These are phyloP conservation scores for Sinotaia quadrata DNA, from an alignment of 2,888 invertebrate species.

Conservation along the genomic window DNA sequence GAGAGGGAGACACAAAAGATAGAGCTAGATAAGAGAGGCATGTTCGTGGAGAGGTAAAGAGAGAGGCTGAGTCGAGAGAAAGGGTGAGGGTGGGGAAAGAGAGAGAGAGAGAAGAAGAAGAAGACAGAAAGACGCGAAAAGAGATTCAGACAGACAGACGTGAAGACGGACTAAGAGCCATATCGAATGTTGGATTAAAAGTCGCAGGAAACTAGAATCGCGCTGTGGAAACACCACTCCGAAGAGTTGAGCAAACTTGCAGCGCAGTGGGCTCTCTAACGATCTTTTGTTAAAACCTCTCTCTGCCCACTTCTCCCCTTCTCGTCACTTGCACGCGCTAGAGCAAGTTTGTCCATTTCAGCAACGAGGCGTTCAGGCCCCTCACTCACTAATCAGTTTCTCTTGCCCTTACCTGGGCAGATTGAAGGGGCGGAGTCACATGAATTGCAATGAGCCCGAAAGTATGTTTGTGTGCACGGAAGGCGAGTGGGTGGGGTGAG, in stretches of 20 bases:
- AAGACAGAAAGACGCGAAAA: not conserved
- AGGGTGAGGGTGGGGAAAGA: not conserved
- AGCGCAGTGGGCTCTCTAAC: not conserved
- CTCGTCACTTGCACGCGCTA: not conserved
- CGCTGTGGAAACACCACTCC: not conserved
- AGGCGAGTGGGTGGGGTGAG: not conserved
- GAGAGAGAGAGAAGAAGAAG: not conserved
- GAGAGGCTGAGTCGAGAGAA: not conserved
- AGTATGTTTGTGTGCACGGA: too few relatives aligned
- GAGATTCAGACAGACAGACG: not conserved
- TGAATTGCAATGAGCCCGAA: not conserved
- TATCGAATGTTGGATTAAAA: not conserved
- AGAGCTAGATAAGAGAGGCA: not conserved
- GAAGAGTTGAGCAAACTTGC: not conserved
- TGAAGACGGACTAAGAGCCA: not conserved
- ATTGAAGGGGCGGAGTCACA: constrained; percentile 15
- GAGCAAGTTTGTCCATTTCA: not conserved
- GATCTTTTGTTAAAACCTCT: not conserved
- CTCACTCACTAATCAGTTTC: constrained; percentile 19
- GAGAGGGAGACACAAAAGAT: not conserved
- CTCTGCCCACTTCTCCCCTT: not conserved
- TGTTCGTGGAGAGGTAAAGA: not conserved
- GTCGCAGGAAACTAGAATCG: not conserved
- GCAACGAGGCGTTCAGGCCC: not conserved
- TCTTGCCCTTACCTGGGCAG: constrained; percentile 8